Percentiles rank a stretch among this genome's conserved stretches.
These are phyloP conservation scores for Steinernema carpocapsae DNA, from an alignment of 2,888 invertebrate species.

Conservation along the genomic window DNA sequence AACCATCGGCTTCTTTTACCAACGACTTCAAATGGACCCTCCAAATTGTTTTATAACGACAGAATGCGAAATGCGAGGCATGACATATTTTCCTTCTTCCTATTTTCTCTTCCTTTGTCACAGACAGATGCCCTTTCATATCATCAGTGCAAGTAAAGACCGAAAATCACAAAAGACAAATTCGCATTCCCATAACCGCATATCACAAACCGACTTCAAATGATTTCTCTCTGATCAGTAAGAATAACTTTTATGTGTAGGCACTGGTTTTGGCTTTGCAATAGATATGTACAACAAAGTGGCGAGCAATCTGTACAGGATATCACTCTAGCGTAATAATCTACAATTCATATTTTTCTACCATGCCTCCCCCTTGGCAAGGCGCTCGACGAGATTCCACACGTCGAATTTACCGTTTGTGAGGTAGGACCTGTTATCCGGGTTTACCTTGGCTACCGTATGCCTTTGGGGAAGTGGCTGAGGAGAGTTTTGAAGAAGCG, in stretches of 20 bases:
- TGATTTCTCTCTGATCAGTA: not conserved
- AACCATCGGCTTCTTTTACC: too few relatives aligned
- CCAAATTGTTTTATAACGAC: too few relatives aligned
- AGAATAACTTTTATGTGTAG: not conserved
- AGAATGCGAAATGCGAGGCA: too few relatives aligned
- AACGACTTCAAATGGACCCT: too few relatives aligned
- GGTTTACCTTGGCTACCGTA: not conserved
- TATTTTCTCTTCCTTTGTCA: not conserved
- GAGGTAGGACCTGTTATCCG: not conserved
- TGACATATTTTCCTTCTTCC: too few relatives aligned
- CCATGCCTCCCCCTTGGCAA: not conserved
- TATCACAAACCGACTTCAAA: not conserved
- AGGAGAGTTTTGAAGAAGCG: not conserved
- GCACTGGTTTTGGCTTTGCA: not conserved
- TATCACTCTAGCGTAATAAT: not conserved
- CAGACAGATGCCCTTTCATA: not conserved
- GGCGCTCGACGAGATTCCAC: not conserved
- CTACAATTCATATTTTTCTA: not conserved
- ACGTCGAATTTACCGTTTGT: slow-evolving; percentile 16
- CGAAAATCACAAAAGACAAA: not conserved
- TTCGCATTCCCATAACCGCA: not conserved
- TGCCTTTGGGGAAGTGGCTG: not conserved
- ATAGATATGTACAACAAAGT: not conserved
- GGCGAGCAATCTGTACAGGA: not conserved
- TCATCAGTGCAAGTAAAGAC: not conserved